Conservation (phyloP, 2,797 vertebrate species). For the Etheostoma perlongum region DNA sequence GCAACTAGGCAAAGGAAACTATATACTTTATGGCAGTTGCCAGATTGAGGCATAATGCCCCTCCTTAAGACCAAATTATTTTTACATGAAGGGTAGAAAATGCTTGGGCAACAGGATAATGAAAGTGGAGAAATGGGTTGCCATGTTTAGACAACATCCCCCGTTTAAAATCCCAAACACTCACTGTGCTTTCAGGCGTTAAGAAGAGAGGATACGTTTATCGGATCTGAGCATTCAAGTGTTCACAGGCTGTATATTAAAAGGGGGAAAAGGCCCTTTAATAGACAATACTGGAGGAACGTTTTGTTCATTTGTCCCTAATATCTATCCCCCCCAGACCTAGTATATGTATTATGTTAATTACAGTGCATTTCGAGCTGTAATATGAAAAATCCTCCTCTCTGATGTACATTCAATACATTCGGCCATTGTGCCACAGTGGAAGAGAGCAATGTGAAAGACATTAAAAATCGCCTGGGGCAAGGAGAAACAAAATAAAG, state of each 20-base stretch:
- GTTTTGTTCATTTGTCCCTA: background rate
- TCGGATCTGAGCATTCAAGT: slow-evolving; percentile 62
- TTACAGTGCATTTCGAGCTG: slow-evolving; percentile 45
- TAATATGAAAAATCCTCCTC: background rate
- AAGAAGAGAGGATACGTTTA: slow-evolving; percentile 13
- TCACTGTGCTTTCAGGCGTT: background rate
- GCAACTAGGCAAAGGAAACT: slow-evolving; percentile 11
- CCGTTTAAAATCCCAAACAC: background rate
- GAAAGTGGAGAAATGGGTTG: slow-evolving; percentile 28
- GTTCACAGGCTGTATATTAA: slow-evolving; percentile 49
- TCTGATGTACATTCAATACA: slow-evolving; percentile 36
- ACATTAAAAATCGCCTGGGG: background rate
- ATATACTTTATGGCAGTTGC: slow-evolving; percentile 19
- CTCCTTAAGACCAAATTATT: slow-evolving; percentile 43
- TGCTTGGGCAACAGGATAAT: background rate
- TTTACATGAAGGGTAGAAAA: slow-evolving; percentile 36
- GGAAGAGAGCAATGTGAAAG: slow-evolving; percentile 23
- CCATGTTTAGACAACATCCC: slow-evolving; percentile 33
- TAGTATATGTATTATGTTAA: background rate
- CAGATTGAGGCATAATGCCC: slow-evolving; percentile 26
- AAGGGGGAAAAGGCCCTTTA: background rate
- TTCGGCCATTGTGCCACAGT: background rate
- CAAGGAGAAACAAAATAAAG: background rate
- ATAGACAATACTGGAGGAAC: slow-evolving; percentile 15
- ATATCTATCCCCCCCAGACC: background rate